These are phyloP conservation scores for Syngnathus rostellatus DNA, from an alignment of 2,797 vertebrate genomes.

Conservation along the genomic window DNA sequence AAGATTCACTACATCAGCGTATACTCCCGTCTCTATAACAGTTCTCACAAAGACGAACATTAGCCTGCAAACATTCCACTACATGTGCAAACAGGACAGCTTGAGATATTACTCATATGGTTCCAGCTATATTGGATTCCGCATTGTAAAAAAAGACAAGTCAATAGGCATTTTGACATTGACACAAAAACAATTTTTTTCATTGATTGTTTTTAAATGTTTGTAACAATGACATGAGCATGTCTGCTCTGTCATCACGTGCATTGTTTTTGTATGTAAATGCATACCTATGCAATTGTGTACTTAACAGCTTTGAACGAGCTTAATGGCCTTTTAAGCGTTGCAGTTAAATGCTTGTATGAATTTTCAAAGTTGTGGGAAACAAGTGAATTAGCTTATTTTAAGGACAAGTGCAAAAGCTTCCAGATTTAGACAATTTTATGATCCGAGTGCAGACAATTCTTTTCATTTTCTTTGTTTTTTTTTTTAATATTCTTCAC, in stretches of 20 bases:
- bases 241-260: background rate
- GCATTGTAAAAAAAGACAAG: background rate
- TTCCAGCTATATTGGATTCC: background rate
- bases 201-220: background rate
- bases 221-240: background rate
- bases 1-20: background rate
- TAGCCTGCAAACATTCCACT: background rate
- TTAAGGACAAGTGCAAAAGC: no score
- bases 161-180: background rate
- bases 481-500: no score
- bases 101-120: background rate
- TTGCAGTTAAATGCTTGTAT: background rate
- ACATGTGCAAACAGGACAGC: conserved; percentile 1
- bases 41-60: background rate
- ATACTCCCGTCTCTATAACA: background rate
- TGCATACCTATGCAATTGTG: background rate
- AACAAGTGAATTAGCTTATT: no score
- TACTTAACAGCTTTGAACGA: background rate
- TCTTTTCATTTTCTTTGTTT: no score
- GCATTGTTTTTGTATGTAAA: background rate
- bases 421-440: no score
- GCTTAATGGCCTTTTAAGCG: background rate
- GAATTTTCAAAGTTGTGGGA: background rate
- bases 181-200: background rate
- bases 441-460: no score